Conservation (phyloP, 2,888 invertebrate genomes). For the Agonopterix arenella region DNA sequence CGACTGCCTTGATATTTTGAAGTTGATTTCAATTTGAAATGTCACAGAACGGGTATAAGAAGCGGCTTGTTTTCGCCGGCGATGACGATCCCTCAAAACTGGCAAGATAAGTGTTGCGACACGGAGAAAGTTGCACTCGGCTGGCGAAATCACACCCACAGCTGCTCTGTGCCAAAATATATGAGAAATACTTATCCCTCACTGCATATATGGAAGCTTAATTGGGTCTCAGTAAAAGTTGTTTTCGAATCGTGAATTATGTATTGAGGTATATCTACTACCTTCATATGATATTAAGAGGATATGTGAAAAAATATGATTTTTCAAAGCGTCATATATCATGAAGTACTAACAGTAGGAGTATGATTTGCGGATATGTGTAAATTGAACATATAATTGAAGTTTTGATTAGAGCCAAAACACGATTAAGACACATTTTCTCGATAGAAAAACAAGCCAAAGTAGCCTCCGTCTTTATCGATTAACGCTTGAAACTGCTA, state of each 20-base stretch:
- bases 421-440: too few relatives aligned
- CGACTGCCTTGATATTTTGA: slow-evolving; percentile 64
- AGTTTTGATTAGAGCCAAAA: too few relatives aligned
- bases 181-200: slow-evolving; percentile 39
- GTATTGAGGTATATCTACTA: slow-evolving; percentile 4
- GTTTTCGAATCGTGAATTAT: slow-evolving; percentile 34
- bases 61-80: slow-evolving; percentile 2
- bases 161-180: slow-evolving; percentile 58
- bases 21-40: slow-evolving; percentile 45
- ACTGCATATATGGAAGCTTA: slow-evolving; percentile 44
- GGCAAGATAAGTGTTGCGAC: slow-evolving; percentile 39
- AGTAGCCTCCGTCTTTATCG: too few relatives aligned
- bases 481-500: too few relatives aligned
- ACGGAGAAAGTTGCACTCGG: slow-evolving; percentile 62
- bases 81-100: background rate
- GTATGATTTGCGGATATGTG: too few relatives aligned
- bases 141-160: slow-evolving; percentile 73
- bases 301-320: too few relatives aligned
- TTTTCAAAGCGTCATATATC: too few relatives aligned
- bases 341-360: too few relatives aligned
- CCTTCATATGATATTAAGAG: too few relatives aligned
- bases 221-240: slow-evolving; percentile 54
- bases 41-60: slow-evolving; percentile 31
- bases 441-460: too few relatives aligned
- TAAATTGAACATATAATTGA: too few relatives aligned